Evolutionary conservation across 2,888 invertebrate genomes (phyloP).

Genomic region (Harpalus rufipes): DNA sequence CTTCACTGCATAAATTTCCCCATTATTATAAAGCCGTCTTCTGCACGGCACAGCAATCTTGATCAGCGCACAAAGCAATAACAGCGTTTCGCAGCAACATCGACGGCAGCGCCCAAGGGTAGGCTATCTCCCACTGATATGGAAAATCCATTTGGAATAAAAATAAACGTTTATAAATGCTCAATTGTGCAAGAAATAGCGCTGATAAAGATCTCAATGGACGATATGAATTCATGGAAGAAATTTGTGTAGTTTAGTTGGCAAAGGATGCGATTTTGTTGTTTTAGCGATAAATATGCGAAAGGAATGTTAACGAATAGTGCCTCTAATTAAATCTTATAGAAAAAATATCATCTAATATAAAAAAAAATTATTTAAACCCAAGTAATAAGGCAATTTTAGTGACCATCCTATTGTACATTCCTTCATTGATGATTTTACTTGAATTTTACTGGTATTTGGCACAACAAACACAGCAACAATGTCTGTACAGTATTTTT

Average conservation of each 20-base stretch:
- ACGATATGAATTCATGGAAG: neutral
- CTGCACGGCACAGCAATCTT: conserved; percentile 22
- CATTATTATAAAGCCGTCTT: conserved; percentile 40
- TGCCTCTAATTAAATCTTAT: no score
- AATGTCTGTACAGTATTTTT: no score
- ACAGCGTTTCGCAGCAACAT: conserved; percentile 19
- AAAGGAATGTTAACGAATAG: no score
- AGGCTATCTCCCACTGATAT: neutral
- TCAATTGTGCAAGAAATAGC: conserved; percentile 14
- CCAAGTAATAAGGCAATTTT: no score
- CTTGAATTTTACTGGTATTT: no score
- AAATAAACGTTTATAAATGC: conserved; percentile 17
- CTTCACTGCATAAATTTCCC: conserved; percentile 50
- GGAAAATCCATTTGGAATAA: conserved; percentile 16
- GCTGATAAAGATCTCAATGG: neutral
- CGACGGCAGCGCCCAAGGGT: neutral
- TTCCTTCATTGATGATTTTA: no score
- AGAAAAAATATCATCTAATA: no score
- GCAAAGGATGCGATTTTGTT: neutral
- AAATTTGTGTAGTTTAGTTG: neutral
- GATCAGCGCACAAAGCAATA: conserved; percentile 49
- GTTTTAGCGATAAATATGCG: neutral
- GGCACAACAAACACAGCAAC: no score
- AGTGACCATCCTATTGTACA: no score
- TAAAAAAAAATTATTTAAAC: no score